These are phyloP conservation scores for Phataginus tricuspis DNA, from an alignment of 2,797 vertebrate species.

Conservation along the genomic window DNA sequence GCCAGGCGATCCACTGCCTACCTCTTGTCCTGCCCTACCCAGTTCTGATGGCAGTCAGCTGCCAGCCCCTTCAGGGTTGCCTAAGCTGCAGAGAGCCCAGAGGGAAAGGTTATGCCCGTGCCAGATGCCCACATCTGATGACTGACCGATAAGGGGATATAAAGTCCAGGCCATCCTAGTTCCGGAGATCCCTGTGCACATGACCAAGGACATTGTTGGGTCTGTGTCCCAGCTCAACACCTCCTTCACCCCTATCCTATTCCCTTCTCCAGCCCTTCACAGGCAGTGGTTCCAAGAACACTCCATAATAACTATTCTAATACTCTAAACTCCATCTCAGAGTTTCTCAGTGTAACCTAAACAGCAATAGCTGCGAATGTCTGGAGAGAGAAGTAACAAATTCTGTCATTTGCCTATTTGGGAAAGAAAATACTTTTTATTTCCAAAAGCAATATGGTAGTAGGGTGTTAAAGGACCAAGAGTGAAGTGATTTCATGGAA, in stretches of 20 bases:
- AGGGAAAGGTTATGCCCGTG: not conserved
- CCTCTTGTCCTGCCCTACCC: not conserved
- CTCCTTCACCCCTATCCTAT: not conserved
- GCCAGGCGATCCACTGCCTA: not conserved
- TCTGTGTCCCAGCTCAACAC: not conserved
- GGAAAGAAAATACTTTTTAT: not conserved
- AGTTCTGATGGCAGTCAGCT: not conserved
- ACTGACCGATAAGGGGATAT: not conserved
- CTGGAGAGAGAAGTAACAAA: not conserved
- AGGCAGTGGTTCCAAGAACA: not conserved
- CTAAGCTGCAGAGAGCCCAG: not conserved
- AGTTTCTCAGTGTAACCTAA: not conserved
- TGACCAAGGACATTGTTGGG: not conserved
- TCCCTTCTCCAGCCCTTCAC: not conserved
- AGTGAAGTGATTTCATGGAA: not conserved
- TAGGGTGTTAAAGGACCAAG: no score
- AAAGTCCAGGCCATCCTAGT: not conserved
- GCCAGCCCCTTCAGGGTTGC: not conserved
- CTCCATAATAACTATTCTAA: not conserved
- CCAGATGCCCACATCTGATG: not conserved
- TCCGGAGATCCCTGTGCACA: not conserved
- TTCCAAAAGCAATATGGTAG: not conserved
- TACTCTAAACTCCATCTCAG: not conserved
- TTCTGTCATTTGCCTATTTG: not conserved
- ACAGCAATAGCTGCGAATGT: not conserved